Evolutionary conservation across 2,888 invertebrate species (phyloP), one percentile per base, ranked within the genome.

Genomic region (Ctena decussata): DNA sequence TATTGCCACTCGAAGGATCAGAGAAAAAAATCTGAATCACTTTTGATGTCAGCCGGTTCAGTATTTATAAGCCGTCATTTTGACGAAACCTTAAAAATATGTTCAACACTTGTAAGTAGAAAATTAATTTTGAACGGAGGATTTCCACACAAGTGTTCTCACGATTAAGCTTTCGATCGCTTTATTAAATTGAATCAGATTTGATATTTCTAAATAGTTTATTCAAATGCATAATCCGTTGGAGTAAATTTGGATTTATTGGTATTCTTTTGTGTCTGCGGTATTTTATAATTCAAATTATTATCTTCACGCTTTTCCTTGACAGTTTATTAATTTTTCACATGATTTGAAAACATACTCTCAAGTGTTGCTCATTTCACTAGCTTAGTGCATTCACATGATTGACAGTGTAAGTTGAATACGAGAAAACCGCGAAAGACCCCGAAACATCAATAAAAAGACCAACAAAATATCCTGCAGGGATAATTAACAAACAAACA

Each of bases 291-390:
- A 65, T n/a, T 65, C 65, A 65, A 65, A 30, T 71, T 44, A 71
- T 71, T 15, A 44, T 71, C 71, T 21, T 21, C 27, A 41, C 71
- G 71, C 75, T 57, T 53, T 24, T 12, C 75, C 57, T 53, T 82
- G 85, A 74, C 77, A 86, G 85, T 86, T 86, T 86, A 86, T 86
- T 86, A 86, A 86, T 86, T 82, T 85, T 82, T 86, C 85, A 82
- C 85, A 86, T 86, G 82, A 72, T 82, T 82, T 82, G 74, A 74
- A 77, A 73, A 53, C 37, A 74, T 39, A 57, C 27, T 21, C 27
- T 57, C 57, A 57, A 57, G 57, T 27, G 57, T 27, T 57, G 65
- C 21, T 65, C 65, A 65, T 65, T 65, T 65, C 65, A 35, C 21
- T 35, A 30, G 35, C 35, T 65, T 24, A 21, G 35, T 65, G 35